A percentile compares a stretch with the other conserved stretches of the same genome.
Conservation (phyloP, 2,888 invertebrate species). For the Coelopa pilipes region DNA sequence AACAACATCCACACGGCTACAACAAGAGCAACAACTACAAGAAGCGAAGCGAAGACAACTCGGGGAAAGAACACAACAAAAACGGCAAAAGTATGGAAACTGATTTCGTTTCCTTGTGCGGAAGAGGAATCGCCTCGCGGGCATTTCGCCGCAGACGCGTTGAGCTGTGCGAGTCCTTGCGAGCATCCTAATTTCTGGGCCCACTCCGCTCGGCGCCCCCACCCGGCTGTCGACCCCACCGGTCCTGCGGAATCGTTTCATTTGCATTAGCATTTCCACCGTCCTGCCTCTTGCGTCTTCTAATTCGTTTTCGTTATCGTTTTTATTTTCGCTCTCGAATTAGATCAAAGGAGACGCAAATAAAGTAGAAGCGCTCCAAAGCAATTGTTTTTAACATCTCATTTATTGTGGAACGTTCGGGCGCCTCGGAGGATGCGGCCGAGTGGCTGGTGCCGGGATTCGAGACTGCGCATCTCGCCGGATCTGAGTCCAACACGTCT, state of each 20-base stretch:
- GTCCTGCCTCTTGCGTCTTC: background rate
- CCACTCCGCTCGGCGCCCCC: background rate
- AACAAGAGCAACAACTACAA: no score
- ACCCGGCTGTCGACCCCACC: background rate
- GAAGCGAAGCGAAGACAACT: no score
- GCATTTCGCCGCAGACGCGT: conserved; percentile 20
- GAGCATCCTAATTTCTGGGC: conserved; percentile 4
- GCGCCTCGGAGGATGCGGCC: background rate
- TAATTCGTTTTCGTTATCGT: background rate
- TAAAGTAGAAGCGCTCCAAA: background rate
- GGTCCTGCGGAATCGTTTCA: conserved; percentile 15
- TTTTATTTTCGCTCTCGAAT: background rate
- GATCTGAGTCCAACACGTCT: background rate
- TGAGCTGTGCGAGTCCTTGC: conserved; percentile 18
- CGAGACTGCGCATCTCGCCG: background rate
- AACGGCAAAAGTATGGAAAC: background rate
- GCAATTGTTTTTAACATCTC: conserved; percentile 14
- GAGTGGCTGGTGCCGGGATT: no score
- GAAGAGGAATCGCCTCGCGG: background rate
- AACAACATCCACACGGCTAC: background rate
- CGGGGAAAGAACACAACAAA: background rate
- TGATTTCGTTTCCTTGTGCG: background rate
- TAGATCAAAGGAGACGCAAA: conserved; percentile 7
- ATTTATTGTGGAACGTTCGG: background rate
- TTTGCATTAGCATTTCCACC: conserved; percentile 9